These are phyloP conservation scores for Sisyra nigra DNA, from an alignment of 2,888 invertebrate species.

Conservation along the genomic window DNA sequence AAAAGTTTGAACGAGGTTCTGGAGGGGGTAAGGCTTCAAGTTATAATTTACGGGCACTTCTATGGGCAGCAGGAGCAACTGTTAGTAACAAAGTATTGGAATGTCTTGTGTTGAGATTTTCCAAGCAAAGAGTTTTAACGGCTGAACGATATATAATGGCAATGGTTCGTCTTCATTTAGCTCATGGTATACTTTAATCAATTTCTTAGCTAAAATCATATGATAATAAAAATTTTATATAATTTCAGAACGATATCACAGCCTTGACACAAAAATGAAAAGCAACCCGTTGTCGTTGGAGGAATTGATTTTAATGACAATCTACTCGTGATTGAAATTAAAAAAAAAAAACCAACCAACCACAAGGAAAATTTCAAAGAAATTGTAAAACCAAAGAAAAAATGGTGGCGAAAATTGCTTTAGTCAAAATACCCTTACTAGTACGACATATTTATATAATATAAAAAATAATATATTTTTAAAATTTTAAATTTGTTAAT, in stretches of 20 bases:
- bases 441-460: background rate
- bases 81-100: slow-evolving; percentile 64
- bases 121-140: slow-evolving; percentile 37
- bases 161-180: slow-evolving; percentile 42
- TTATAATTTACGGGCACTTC: slow-evolving; percentile 42
- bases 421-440: slow-evolving; percentile 7
- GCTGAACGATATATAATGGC: slow-evolving; percentile 48
- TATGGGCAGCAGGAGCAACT: slow-evolving; percentile 52
- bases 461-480: background rate
- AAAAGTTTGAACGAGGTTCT: slow-evolving; percentile 37
- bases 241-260: slow-evolving; percentile 47
- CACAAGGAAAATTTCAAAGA: slow-evolving; percentile 1
- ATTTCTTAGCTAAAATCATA: background rate
- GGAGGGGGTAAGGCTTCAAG: slow-evolving; percentile 40
- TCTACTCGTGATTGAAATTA: slow-evolving; percentile 31
- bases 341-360: no score
- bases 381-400: slow-evolving; percentile 5
- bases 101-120: slow-evolving; percentile 48
- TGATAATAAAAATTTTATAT: background rate
- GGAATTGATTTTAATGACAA: slow-evolving; percentile 33
- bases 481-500: background rate
- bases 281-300: slow-evolving; percentile 53
- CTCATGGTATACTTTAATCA: slow-evolving; percentile 33
- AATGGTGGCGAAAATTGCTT: slow-evolving; percentile 1
- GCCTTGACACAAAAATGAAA: slow-evolving; percentile 52